Conservation (phyloP, 1,140 invertebrate species). For the Eupeodes corollae region DNA sequence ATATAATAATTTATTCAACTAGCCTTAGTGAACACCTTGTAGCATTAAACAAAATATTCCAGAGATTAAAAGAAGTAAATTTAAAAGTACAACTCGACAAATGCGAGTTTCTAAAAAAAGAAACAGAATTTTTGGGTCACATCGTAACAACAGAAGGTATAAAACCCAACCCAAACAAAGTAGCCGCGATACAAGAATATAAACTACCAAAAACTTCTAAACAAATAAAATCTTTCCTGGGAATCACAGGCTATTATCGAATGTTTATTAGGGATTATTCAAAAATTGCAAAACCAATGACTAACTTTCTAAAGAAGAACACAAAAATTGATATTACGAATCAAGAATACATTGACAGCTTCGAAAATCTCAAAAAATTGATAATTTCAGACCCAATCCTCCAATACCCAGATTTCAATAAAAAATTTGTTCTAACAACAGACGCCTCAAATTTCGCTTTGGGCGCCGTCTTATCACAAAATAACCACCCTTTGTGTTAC, state of each 20-base stretch:
- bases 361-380: conserved; percentile 17
- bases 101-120: conserved; percentile 14
- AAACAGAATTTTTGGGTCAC: conserved; percentile 27
- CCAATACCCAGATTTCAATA: conserved; percentile 24
- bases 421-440: no score
- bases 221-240: conserved; percentile 14
- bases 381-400: conserved; percentile 16
- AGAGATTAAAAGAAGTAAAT: conserved; percentile 19
- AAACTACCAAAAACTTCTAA: conserved; percentile 13
- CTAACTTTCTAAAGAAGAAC: conserved; percentile 9
- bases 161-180: conserved; percentile 16
- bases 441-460: conserved; percentile 11
- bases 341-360: conserved; percentile 13
- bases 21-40: conserved; percentile 21
- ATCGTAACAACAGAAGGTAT: conserved; percentile 15
- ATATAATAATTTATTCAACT: conserved; percentile 24
- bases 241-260: conserved; percentile 19
- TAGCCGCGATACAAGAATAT: conserved; percentile 10
- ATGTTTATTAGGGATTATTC: conserved; percentile 15
- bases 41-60: conserved; percentile 30
- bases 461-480: conserved; percentile 10
- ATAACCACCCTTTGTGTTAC: conserved; percentile 30
- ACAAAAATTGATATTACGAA: conserved; percentile 12
- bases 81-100: conserved; percentile 19
- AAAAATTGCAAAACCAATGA: conserved; percentile 12